Conservation (phyloP, 2,888 invertebrate species). For the Hirtodrosophila trivittata region DNA sequence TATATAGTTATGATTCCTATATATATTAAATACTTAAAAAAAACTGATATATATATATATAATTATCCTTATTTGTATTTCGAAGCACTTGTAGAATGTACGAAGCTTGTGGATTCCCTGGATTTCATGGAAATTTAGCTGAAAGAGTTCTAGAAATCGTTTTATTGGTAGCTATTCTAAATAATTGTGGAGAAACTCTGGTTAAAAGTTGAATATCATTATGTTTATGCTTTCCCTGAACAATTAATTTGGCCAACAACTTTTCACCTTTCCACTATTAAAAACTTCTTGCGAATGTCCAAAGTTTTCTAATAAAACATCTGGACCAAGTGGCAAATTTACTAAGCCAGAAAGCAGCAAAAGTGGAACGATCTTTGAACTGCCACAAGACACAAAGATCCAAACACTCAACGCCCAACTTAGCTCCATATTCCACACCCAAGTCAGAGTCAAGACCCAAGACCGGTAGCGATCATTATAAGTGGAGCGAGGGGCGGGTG, state of each 20-base stretch:
- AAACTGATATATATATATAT: too few species aligned
- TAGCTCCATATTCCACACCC: constrained; percentile 5
- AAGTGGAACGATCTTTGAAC: constrained; percentile 66
- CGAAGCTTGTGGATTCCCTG: too few species aligned
- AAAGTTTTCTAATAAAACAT: constrained; percentile 34
- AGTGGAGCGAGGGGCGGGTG: background rate
- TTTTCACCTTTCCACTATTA: constrained; percentile 43
- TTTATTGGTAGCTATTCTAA: background rate
- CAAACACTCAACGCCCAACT: constrained; percentile 14
- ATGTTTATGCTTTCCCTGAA: constrained; percentile 37
- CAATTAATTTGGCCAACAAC: constrained; percentile 45
- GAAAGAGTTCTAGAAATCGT: too few species aligned
- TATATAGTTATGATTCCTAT: too few species aligned
- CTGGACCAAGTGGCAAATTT: constrained; percentile 41
- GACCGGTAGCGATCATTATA: constrained; percentile 68
- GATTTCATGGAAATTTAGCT: too few species aligned
- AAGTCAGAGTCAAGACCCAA: constrained; percentile 22
- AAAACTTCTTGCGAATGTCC: constrained; percentile 21
- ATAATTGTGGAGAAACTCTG: constrained; percentile 18
- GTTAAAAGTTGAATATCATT: constrained; percentile 36
- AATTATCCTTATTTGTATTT: too few species aligned
- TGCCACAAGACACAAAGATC: constrained; percentile 9
- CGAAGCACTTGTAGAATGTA: too few species aligned
- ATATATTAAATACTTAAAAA: too few species aligned
- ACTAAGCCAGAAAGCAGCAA: constrained; percentile 27